These are phyloP conservation scores for Drosophila quinaria DNA, from an alignment of 2,888 invertebrate genomes.

Conservation along the genomic window DNA sequence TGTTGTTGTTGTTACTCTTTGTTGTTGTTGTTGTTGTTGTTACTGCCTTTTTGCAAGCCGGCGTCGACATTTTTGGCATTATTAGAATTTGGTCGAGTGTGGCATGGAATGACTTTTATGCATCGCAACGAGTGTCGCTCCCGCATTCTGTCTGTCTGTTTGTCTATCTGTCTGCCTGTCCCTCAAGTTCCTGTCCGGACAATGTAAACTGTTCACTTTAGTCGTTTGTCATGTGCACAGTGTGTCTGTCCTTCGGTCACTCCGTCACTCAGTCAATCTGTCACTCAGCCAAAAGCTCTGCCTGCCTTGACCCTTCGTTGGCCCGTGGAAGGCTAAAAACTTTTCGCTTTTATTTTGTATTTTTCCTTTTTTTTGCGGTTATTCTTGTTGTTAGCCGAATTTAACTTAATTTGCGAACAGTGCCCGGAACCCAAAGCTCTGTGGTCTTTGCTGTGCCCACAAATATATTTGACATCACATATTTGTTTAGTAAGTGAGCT, in stretches of 20 bases:
- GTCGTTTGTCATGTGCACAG: slow-evolving; percentile 38
- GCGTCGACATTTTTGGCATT: slow-evolving; percentile 63
- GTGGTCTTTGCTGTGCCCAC: too few relatives aligned
- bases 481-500: neutral
- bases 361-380: slow-evolving; percentile 35
- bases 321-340: neutral
- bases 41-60: slow-evolving; percentile 33
- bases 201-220: slow-evolving; percentile 22
- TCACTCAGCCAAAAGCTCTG: slow-evolving; percentile 12
- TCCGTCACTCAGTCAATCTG: slow-evolving; percentile 1
- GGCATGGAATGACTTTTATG: slow-evolving; percentile 45
- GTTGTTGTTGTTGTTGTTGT: slow-evolving; percentile 11
- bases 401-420: slow-evolving; percentile 57
- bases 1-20: slow-evolving; percentile 7
- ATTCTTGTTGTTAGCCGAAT: slow-evolving; percentile 8
- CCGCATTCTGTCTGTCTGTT: slow-evolving; percentile 23
- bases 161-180: slow-evolving; percentile 18
- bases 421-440: slow-evolving; percentile 2
- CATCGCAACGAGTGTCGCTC: slow-evolving; percentile 35
- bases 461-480: neutral
- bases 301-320: slow-evolving; percentile 7
- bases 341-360: slow-evolving; percentile 12
- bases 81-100: slow-evolving; percentile 57
- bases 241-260: slow-evolving; percentile 14
- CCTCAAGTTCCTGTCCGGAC: slow-evolving; percentile 42